These are phyloP conservation scores for Sceloporus tristichus DNA, from an alignment of 2,113 vertebrate genomes.

Conservation along the genomic window DNA sequence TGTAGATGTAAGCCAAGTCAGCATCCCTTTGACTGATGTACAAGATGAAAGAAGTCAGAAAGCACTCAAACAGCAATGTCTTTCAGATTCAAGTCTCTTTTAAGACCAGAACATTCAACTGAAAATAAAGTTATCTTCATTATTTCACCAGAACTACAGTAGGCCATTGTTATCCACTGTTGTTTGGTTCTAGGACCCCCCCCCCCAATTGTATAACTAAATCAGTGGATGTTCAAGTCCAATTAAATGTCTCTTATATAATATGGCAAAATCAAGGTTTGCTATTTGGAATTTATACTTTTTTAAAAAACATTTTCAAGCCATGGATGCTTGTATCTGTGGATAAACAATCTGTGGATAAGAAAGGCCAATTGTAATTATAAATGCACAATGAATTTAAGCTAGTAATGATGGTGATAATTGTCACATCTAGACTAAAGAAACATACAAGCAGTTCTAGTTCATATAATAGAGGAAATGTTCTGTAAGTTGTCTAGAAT, in stretches of 20 bases:
- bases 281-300: too few species aligned
- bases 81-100: neutral
- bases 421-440: neutral
- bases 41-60: neutral
- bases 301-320: too few species aligned
- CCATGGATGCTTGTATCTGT: too few species aligned
- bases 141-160: neutral
- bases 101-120: neutral
- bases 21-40: neutral
- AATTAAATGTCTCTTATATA: too few species aligned
- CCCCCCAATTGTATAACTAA: too few species aligned
- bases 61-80: neutral
- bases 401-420: neutral
- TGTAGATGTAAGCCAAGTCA: neutral
- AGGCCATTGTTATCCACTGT: too few species aligned
- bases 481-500: constrained; percentile 44
- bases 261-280: too few species aligned
- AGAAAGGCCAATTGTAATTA: neutral
- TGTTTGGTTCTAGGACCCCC: too few species aligned
- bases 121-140: neutral
- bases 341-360: too few species aligned
- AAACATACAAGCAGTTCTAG: constrained; percentile 14
- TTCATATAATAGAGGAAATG: neutral
- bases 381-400: neutral
- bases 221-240: too few species aligned